Percentiles rank a stretch among this genome's conserved stretches.
phyloP scores from a whole-genome alignment of 1,140 invertebrate species.

The Cryptotermes secundus region DNA sequence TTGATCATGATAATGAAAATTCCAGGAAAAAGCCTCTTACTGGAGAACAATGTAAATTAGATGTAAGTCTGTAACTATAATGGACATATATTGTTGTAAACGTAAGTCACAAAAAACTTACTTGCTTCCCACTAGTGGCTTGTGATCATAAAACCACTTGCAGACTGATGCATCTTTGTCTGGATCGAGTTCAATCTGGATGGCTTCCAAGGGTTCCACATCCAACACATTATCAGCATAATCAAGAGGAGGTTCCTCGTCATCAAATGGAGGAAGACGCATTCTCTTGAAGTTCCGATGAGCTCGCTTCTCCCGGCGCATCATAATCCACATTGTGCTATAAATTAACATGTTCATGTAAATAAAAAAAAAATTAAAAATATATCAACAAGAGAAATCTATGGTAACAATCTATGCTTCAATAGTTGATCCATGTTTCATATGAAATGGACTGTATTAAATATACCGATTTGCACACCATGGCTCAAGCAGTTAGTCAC shows the following conservation, averaged over 20 bases:
- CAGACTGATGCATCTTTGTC: conserved; percentile 92
- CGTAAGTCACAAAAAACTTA: conserved; percentile 44
- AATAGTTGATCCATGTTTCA: no score
- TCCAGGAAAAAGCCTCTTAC: no score
- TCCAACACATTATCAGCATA: conserved; percentile 99
- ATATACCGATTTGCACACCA: neutral
- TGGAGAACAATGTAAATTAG: no score
- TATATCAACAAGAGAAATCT: no score
- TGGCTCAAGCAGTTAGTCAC: no score
- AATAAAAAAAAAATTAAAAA: conserved; percentile 33
- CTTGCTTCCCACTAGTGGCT: conserved; percentile 89
- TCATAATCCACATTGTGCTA: conserved; percentile 99
- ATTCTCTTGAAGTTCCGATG: conserved; percentile 98
- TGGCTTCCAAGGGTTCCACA: conserved; percentile 98
- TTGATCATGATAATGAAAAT: no score
- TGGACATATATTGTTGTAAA: no score
- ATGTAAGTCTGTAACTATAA: no score
- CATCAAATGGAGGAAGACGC: conserved; percentile 99
- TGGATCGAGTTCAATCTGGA: conserved; percentile 96
- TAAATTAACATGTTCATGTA: conserved; percentile 34
- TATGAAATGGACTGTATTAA: conserved; percentile 21
- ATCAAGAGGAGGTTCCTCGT: conserved; percentile 99
- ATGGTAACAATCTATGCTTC: no score
- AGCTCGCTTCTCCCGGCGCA: conserved; percentile 98
- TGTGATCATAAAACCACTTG: conserved; percentile 99